These are phyloP conservation scores for Chlamydotis undulata DNA, from an alignment of 2,113 vertebrate species.

Conservation along the genomic window DNA sequence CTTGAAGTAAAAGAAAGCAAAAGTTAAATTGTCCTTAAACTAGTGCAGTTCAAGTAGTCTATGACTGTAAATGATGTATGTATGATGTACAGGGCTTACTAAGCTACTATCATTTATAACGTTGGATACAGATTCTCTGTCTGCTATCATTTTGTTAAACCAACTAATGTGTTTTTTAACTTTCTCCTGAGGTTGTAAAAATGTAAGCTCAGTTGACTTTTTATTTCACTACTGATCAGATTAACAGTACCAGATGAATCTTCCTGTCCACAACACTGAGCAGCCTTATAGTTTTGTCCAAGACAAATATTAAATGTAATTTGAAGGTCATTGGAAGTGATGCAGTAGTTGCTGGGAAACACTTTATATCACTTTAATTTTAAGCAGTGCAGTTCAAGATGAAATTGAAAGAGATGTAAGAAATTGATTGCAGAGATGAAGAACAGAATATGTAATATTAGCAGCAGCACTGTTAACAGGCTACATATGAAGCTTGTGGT, in stretches of 20 bases:
- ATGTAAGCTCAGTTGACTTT: conserved; percentile 54
- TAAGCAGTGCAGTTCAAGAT: conserved; percentile 14
- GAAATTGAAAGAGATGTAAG: conserved; percentile 47
- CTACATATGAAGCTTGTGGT: background rate
- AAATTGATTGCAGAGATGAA: conserved; percentile 37
- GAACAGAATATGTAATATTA: conserved; percentile 14
- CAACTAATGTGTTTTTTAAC: conserved; percentile 41
- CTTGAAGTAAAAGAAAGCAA: background rate
- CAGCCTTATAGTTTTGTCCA: conserved; percentile 26
- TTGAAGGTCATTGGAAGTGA: conserved; percentile 64
- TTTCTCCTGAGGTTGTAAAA: conserved; percentile 31
- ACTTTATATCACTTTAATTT: conserved; percentile 61
- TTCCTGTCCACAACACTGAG: conserved; percentile 41
- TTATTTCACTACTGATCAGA: conserved; percentile 55
- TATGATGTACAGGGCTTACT: background rate
- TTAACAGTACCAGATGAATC: conserved; percentile 58
- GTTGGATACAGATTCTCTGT: conserved; percentile 5
- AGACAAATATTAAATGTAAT: conserved; percentile 62
- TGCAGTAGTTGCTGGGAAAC: conserved; percentile 47
- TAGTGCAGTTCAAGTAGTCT: background rate
- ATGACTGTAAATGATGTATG: background rate
- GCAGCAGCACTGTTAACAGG: background rate
- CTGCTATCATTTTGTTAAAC: conserved; percentile 40
- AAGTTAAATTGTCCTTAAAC: background rate
- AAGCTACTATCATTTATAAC: background rate